Evolutionary conservation across 2,797 vertebrate species (phyloP).

Genomic region (Buceros bicornis): DNA sequence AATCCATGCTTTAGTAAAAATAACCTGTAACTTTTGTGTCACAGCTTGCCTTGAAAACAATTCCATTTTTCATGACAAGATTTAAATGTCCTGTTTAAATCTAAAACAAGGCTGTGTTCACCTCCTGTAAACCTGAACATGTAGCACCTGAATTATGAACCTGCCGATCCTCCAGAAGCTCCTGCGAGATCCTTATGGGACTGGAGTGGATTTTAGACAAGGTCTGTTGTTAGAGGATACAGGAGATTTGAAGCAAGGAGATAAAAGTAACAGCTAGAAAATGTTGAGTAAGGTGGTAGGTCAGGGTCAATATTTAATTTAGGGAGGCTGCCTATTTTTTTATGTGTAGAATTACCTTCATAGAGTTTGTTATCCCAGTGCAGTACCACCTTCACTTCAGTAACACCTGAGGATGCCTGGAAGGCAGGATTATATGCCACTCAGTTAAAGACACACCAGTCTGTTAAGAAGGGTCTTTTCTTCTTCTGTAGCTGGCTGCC

Average conservation of each 20-base stretch:
- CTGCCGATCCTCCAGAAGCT: background rate
- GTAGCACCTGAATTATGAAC: background rate
- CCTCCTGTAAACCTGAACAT: background rate
- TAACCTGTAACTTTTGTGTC: background rate
- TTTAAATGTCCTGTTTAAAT: background rate
- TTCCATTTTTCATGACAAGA: background rate
- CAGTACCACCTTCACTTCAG: background rate
- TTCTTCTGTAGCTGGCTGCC: background rate
- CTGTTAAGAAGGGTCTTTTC: background rate
- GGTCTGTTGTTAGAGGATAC: background rate
- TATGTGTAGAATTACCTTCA: background rate
- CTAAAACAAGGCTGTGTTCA: background rate
- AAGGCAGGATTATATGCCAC: background rate
- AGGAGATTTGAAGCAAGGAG: background rate
- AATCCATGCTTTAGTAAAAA: conserved; percentile 6
- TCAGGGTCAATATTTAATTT: background rate
- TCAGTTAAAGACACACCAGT: background rate
- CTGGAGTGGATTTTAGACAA: background rate
- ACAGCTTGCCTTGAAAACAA: background rate
- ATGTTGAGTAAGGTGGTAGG: background rate
- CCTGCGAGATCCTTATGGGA: background rate
- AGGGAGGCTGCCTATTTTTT: background rate
- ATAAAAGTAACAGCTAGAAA: background rate
- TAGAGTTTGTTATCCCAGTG: background rate
- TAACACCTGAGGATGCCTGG: background rate